Conservation (phyloP, 2,797 vertebrate genomes). For the Gambelia wislizenii region DNA sequence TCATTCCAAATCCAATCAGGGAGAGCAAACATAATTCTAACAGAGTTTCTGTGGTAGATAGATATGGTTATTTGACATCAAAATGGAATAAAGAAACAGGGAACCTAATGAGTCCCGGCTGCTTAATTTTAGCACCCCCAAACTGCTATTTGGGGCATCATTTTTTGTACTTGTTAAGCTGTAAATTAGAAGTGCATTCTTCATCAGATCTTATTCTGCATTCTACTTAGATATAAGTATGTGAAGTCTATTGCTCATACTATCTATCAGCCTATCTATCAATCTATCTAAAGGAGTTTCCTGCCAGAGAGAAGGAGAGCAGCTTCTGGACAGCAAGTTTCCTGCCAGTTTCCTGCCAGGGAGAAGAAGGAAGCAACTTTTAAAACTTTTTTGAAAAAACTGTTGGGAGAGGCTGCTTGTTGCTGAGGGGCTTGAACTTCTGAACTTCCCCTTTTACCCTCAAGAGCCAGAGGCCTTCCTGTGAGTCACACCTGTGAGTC, state of each 20-base stretch:
- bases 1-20: constrained; percentile 65
- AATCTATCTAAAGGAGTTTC: no score
- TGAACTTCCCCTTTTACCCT: no score
- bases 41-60: constrained; percentile 39
- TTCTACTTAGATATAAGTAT: background rate
- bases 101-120: constrained; percentile 24
- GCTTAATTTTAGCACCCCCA: constrained; percentile 1
- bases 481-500: no score
- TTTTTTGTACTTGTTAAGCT: constrained; percentile 28
- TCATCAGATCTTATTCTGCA: background rate
- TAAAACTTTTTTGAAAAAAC: no score
- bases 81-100: constrained; percentile 41
- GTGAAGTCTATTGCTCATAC: background rate
- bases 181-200: constrained; percentile 36
- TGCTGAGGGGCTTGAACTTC: no score
- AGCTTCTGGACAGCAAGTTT: no score
- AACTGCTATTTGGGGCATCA: constrained; percentile 14
- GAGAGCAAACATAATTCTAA: constrained; percentile 58
- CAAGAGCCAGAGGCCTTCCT: no score
- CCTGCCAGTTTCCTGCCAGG: no score
- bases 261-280: background rate
- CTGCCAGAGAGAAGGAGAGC: no score
- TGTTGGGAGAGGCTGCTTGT: no score
- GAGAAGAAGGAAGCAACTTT: no score
- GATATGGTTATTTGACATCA: constrained; percentile 51